phyloP scores from a whole-genome alignment of 2,888 invertebrate species.

The Drosophila dives region DNA sequence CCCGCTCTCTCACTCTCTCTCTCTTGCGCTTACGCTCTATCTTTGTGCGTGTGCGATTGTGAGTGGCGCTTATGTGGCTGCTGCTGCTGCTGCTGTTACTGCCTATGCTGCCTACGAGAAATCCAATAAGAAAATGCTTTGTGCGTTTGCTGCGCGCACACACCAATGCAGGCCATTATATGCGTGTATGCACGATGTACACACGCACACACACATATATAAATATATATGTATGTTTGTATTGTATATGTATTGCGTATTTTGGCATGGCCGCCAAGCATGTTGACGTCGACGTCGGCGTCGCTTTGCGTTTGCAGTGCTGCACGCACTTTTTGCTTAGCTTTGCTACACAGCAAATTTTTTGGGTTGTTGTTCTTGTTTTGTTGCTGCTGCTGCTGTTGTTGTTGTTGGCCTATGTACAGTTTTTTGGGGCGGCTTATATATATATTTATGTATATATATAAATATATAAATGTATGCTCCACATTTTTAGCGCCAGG shows the following conservation, averaged over 20 bases:
- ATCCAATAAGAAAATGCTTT: constrained; percentile 73
- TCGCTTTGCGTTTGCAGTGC: constrained; percentile 53
- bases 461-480: constrained; percentile 44
- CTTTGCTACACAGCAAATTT: constrained; percentile 50
- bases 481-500: constrained; percentile 74
- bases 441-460: not conserved
- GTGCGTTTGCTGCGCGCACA: constrained; percentile 63
- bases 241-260: constrained; percentile 53
- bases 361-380: constrained; percentile 16
- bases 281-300: constrained; percentile 40
- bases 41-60: constrained; percentile 34
- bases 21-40: constrained; percentile 4
- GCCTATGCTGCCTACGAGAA: constrained; percentile 58
- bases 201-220: not conserved
- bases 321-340: constrained; percentile 77
- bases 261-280: constrained; percentile 59
- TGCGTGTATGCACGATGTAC: constrained; percentile 64
- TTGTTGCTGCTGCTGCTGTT: constrained; percentile 5
- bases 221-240: constrained; percentile 12
- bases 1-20: constrained; percentile 32
- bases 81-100: constrained; percentile 48
- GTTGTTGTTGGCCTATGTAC: constrained; percentile 52
- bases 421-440: constrained; percentile 56
- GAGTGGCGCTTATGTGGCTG: constrained; percentile 51
- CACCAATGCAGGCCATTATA: constrained; percentile 76